Evolutionary conservation across 2,113 vertebrate species (phyloP).

Genomic region (Hassar affinis): DNA sequence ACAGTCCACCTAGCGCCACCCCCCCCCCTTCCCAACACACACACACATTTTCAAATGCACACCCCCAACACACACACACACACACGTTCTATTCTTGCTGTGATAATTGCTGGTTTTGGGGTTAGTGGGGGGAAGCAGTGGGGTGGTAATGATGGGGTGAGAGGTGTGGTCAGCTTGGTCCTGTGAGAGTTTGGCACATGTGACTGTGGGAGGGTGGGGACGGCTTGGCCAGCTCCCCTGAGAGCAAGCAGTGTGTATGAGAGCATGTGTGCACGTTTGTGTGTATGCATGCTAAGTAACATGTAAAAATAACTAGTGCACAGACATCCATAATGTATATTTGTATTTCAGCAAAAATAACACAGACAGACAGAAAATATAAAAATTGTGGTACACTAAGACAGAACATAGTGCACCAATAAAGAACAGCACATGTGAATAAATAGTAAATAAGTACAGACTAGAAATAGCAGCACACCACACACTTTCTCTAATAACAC

Average conservation of each 20-base stretch:
- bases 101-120: conserved; percentile 71
- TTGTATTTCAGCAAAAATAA: background rate
- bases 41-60: too few relatives aligned
- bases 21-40: background rate
- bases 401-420: background rate
- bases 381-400: background rate
- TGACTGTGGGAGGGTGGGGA: conserved; percentile 65
- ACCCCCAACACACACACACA: conserved; percentile 44
- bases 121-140: conserved; percentile 49
- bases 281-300: conserved; percentile 19
- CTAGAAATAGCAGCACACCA: background rate
- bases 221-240: conserved; percentile 58
- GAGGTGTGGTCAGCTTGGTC: conserved; percentile 61
- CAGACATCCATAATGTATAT: background rate
- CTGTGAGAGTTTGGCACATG: conserved; percentile 58
- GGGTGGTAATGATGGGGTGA: conserved; percentile 70
- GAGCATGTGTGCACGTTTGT: conserved; percentile 41
- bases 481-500: background rate
- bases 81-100: conserved; percentile 45
- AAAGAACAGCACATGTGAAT: background rate
- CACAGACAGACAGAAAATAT: conserved; percentile 6
- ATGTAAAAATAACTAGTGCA: conserved; percentile 32
- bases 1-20: background rate
- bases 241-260: conserved; percentile 51
- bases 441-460: conserved; percentile 16